A percentile compares a stretch with the other conserved stretches of the same genome.
Evolutionary conservation across 2,888 invertebrate genomes (phyloP).

Genomic region (Dascillus cervinus): DNA sequence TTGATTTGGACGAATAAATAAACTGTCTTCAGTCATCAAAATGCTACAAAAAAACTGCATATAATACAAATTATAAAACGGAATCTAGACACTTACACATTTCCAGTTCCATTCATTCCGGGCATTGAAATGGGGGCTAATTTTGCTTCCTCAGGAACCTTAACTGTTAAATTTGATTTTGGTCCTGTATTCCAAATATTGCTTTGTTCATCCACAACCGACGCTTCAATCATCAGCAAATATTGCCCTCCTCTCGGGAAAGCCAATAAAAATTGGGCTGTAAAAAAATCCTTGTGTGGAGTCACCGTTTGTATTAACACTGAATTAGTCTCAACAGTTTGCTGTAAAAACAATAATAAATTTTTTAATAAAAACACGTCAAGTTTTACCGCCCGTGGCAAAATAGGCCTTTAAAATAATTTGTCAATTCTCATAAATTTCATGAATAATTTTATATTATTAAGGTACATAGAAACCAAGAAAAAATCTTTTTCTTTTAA

Average conservation of each 20-base stretch:
- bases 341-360: conserved; percentile 29
- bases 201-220: conserved; percentile 75
- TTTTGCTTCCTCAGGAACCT: conserved; percentile 60
- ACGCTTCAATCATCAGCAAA: conserved; percentile 74
- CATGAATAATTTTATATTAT: too few relatives aligned
- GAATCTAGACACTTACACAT: conserved; percentile 33
- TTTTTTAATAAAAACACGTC: too few relatives aligned
- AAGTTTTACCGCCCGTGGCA: too few relatives aligned
- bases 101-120: conserved; percentile 37
- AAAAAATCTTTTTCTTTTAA: too few relatives aligned
- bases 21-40: conserved; percentile 37
- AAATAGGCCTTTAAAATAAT: too few relatives aligned
- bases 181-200: conserved; percentile 89
- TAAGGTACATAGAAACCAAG: too few relatives aligned
- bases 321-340: conserved; percentile 33
- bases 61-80: not conserved
- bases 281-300: conserved; percentile 91
- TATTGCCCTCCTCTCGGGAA: conserved; percentile 63
- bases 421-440: too few relatives aligned
- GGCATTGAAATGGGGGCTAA: conserved; percentile 37
- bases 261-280: conserved; percentile 80
- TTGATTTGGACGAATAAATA: conserved; percentile 31
- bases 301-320: conserved; percentile 71
- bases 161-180: conserved; percentile 64
- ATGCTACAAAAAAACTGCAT: conserved; percentile 29